A percentile compares a stretch with the other conserved stretches of the same genome.
Evolutionary conservation across 37 sponge, comb jelly and placozoan genomes (phyloP).

Genomic region (Corticium candelabrum): DNA sequence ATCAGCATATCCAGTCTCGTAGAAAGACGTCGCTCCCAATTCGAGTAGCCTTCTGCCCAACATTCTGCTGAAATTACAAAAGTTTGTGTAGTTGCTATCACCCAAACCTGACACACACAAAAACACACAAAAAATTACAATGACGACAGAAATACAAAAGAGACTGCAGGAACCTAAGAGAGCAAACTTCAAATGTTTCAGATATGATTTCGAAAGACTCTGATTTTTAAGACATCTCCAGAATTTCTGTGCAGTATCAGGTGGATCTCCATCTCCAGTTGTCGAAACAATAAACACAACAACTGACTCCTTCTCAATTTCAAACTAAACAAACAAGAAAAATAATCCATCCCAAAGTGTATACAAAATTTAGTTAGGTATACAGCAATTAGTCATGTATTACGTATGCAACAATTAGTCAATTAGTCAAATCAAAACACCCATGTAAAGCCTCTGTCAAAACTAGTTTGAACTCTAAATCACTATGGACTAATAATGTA

Average conservation of each 20-base stretch:
- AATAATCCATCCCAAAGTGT: too few relatives aligned
- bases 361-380: too few relatives aligned
- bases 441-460: too few relatives aligned
- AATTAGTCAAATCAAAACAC: too few relatives aligned
- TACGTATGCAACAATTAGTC: too few relatives aligned
- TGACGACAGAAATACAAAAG: too few relatives aligned
- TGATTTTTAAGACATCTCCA: slow-evolving; percentile 61
- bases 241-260: slow-evolving; percentile 75
- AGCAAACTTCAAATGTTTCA: slow-evolving; percentile 41
- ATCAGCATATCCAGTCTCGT: slow-evolving; percentile 80
- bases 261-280: slow-evolving; percentile 98
- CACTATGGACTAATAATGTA: too few relatives aligned
- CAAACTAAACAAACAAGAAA: too few relatives aligned
- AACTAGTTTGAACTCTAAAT: too few relatives aligned
- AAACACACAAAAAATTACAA: too few relatives aligned
- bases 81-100: slow-evolving; percentile 92
- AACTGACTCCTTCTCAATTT: slow-evolving; percentile 43
- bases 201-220: slow-evolving; percentile 37
- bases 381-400: too few relatives aligned
- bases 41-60: slow-evolving; percentile 57
- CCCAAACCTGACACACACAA: slow-evolving; percentile 57
- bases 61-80: slow-evolving; percentile 86
- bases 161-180: slow-evolving; percentile 59
- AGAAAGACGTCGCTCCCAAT: slow-evolving; percentile 66
- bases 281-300: slow-evolving; percentile 86